phyloP scores from a whole-genome alignment of 1,140 invertebrate genomes.

The Eumaeus atala region DNA sequence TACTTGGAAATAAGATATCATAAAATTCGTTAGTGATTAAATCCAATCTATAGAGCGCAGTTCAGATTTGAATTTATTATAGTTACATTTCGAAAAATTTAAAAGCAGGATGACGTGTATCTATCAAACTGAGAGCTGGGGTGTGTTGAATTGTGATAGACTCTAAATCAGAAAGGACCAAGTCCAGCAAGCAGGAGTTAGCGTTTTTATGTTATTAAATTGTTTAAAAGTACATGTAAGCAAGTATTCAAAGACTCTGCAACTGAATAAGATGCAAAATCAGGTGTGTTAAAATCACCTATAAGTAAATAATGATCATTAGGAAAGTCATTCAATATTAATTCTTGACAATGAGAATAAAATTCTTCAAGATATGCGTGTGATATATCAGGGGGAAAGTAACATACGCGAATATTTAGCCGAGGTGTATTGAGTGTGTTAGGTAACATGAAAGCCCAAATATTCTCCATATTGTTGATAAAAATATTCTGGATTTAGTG shows the following conservation, averaged over 20 bases:
- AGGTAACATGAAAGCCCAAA: not conserved
- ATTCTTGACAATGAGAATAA: not conserved
- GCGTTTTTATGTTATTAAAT: too few species aligned
- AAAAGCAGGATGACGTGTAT: too few species aligned
- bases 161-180: too few species aligned
- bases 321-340: not conserved
- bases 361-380: too few species aligned
- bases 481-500: too few species aligned
- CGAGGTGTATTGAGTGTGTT: not conserved
- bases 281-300: conserved; percentile 4
- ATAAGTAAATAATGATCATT: not conserved
- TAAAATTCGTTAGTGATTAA: conserved; percentile 3
- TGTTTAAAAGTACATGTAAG: not conserved
- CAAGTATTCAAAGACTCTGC: too few species aligned
- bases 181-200: too few species aligned
- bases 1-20: conserved; percentile 6
- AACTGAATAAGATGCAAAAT: not conserved
- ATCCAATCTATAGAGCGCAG: conserved; percentile 12
- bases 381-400: conserved; percentile 9
- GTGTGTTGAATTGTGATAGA: too few species aligned
- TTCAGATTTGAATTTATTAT: conserved; percentile 6
- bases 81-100: conserved; percentile 17
- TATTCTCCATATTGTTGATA: conserved; percentile 9
- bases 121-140: too few species aligned
- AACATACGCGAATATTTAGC: conserved; percentile 5